Evolutionary conservation across 2,888 invertebrate species (phyloP).

Genomic region (Andrena bicolor): DNA sequence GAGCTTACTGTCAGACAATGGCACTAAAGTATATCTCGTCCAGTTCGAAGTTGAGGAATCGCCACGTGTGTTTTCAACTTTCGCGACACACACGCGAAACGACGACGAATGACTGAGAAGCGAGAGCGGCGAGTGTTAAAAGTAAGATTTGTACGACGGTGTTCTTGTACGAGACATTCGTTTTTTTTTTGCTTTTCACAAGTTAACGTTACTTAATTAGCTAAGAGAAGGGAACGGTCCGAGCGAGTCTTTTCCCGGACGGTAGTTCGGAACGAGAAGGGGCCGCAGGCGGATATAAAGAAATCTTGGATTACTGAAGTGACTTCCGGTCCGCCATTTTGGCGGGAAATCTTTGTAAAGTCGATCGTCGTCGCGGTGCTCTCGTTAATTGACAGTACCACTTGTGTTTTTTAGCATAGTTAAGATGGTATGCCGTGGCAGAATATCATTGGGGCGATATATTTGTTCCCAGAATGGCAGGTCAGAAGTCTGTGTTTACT

Average conservation of each 20-base stretch:
- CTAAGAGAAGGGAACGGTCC: background rate
- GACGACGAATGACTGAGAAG: slow-evolving; percentile 33
- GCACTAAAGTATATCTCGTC: slow-evolving; percentile 62
- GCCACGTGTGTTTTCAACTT: slow-evolving; percentile 23
- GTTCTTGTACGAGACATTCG: slow-evolving; percentile 27
- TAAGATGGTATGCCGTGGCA: too few relatives aligned
- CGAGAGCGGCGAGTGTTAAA: slow-evolving; percentile 38
- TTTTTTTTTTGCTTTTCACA: slow-evolving; percentile 33
- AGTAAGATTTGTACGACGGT: slow-evolving; percentile 36
- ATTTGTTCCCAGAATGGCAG: background rate
- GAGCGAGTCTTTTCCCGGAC: background rate
- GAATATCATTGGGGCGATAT: too few relatives aligned
- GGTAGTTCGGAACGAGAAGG: background rate
- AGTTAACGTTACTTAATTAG: slow-evolving; percentile 45
- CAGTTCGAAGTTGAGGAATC: slow-evolving; percentile 26
- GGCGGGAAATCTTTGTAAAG: too few relatives aligned
- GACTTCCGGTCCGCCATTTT: too few relatives aligned
- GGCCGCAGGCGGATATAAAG: too few relatives aligned
- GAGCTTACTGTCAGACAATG: slow-evolving; percentile 61
- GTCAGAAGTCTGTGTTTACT: background rate
- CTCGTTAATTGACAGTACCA: too few relatives aligned
- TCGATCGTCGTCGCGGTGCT: too few relatives aligned
- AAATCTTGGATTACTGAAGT: too few relatives aligned
- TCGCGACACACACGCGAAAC: background rate
- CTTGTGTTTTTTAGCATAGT: too few relatives aligned